Evolutionary conservation across 2,888 invertebrate species (phyloP).

Genomic region (Drosophila emarginata): DNA sequence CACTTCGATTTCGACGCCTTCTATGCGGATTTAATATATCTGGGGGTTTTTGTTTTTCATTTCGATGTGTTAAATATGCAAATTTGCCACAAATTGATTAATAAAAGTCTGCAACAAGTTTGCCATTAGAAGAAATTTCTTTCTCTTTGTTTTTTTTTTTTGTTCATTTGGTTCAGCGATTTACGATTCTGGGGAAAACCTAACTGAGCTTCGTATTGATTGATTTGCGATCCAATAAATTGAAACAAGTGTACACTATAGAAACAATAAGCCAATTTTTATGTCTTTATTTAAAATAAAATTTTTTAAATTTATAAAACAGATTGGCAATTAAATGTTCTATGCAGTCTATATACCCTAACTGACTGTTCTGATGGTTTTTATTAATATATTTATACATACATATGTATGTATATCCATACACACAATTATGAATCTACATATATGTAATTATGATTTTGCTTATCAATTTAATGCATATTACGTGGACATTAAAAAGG

Average conservation of each 20-base stretch:
- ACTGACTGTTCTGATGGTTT: too few relatives aligned
- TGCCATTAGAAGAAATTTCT: conserved; percentile 56
- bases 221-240: conserved; percentile 22
- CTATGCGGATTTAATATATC: conserved; percentile 56
- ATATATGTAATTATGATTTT: not conserved
- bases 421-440: too few relatives aligned
- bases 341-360: too few relatives aligned
- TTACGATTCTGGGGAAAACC: conserved; percentile 61
- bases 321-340: too few relatives aligned
- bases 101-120: conserved; percentile 38
- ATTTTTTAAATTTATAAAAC: not conserved
- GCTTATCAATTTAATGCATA: not conserved
- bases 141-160: conserved; percentile 31
- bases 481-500: not conserved
- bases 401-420: too few relatives aligned
- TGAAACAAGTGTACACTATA: not conserved
- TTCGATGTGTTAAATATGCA: conserved; percentile 65
- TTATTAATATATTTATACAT: too few relatives aligned
- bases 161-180: not conserved
- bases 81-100: conserved; percentile 59
- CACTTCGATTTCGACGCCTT: conserved; percentile 33
- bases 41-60: conserved; percentile 50
- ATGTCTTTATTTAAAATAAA: not conserved
- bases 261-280: not conserved
- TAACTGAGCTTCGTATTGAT: conserved; percentile 39